Evolutionary conservation across 2,113 vertebrate species (phyloP).

Genomic region (Phyllopteryx taeniolatus): DNA sequence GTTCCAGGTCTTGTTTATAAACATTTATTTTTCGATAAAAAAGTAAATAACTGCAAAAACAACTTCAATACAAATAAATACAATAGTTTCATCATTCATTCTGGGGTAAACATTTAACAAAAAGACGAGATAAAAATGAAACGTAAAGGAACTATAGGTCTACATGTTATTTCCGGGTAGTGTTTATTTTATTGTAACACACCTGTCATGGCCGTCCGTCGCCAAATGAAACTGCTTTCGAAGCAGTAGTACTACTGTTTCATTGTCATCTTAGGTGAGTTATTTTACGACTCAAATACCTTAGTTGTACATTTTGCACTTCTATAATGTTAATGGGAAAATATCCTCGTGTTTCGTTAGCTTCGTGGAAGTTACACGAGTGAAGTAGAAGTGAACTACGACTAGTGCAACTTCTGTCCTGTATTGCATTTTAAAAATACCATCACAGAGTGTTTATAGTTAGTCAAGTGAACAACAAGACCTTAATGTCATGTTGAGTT

Average conservation of each 20-base stretch:
- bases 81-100: neutral
- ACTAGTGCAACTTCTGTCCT: neutral
- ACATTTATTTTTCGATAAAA: neutral
- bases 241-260: neutral
- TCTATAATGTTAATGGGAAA: neutral
- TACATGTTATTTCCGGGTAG: conserved; percentile 12
- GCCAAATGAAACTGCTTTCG: neutral
- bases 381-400: neutral
- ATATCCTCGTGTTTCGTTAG: neutral
- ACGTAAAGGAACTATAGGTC: conserved; percentile 16
- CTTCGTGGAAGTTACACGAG: neutral
- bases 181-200: conserved; percentile 46
- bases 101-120: neutral
- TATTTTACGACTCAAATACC: neutral
- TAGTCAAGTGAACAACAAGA: too few species aligned
- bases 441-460: too few species aligned
- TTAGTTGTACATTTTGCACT: neutral
- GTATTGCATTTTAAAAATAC: too few species aligned
- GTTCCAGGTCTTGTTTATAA: too few species aligned
- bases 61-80: neutral
- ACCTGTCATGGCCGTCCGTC: neutral
- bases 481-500: too few species aligned
- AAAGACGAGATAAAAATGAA: neutral
- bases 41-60: neutral
- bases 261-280: conserved; percentile 2